Base-by-base conservation (phyloP, 2,888 invertebrate genomes). In the Heliothis peltigera region DNA sequence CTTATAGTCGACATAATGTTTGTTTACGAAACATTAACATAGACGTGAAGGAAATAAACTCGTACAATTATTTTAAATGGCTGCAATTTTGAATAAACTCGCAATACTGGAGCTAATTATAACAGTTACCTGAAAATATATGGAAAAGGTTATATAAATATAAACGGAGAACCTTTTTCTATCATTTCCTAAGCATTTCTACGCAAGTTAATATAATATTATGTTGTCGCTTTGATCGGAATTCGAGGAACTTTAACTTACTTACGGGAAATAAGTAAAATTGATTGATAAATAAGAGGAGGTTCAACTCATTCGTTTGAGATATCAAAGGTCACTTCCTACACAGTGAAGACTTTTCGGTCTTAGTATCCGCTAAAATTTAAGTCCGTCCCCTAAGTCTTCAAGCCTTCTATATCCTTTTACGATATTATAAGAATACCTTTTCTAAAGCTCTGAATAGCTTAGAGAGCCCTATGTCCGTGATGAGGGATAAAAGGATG, bases 1-100 rank as follows among this genome's bases (percentile, higher is more conserved):
- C 78, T 75, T 77, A 75, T 54, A 77, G 78, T 73, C 78, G 64
- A 68, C 78, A 77, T 77, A 68, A 73, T 75, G 78, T 77, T 75
- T 77, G 64, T 75, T 71, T 73, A 68, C 61, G 68, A 60, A 73
- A 62, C 75, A 77, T 75, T 75, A 75, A 77, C 75, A 75, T 73
- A 77, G 75, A 77, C 68, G 64, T 77, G 74, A 56, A 77, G 78
- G 74, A 77, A 75, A 75, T 77, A 75, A 67, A 73, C 42, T 62
- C 71, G 61, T 73, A 64, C 74, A 77, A 77, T 75, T 75, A 77
- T 77, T 77, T 77, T 68, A 59, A 75, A 75, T 73, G 56, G 58
- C 44, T 56, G 61, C 75, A 64, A 75, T 75, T 77, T 73, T 77
- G 64, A 58, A 71, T 53, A 46, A 42, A 55, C 77, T 46, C 64